Conservation (phyloP, 2,797 vertebrate species). For the Hapalemur alaotrensis region DNA sequence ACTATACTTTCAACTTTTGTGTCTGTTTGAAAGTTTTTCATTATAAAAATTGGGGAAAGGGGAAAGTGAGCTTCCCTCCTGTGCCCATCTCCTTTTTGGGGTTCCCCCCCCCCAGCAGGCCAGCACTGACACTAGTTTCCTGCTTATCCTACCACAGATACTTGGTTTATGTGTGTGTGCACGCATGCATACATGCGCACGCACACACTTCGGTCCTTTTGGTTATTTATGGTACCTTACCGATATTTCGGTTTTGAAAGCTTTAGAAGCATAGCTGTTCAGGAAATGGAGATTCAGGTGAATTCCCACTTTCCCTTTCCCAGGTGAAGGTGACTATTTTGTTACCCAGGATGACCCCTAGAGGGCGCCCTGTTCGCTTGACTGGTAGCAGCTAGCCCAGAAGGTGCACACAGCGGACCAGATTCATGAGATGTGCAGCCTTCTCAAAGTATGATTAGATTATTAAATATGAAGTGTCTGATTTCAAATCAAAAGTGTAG, state of each 20-base stretch:
- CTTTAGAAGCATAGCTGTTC: not conserved
- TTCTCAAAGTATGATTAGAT: not conserved
- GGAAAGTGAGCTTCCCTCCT: not conserved
- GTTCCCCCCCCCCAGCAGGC: not conserved
- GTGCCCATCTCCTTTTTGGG: not conserved
- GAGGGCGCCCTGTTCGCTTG: conserved; percentile 20
- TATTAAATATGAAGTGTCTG: no score
- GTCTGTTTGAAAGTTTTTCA: conserved; percentile 3
- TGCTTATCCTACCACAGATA: not conserved
- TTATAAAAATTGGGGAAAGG: not conserved
- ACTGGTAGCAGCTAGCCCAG: not conserved
- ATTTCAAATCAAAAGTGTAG: no score
- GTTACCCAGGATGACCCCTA: not conserved
- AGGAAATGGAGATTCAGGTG: not conserved
- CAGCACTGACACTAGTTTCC: not conserved
- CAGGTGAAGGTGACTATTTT: not conserved
- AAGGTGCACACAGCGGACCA: not conserved
- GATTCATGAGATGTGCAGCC: not conserved
- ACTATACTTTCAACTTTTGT: not conserved
- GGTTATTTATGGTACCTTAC: not conserved
- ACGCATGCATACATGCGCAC: not conserved
- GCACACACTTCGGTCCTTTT: not conserved
- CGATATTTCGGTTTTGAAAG: not conserved
- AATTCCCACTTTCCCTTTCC: not conserved
- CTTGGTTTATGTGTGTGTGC: not conserved